These are phyloP conservation scores for Alauda arvensis DNA, from an alignment of 2,797 vertebrate species.

Conservation along the genomic window DNA sequence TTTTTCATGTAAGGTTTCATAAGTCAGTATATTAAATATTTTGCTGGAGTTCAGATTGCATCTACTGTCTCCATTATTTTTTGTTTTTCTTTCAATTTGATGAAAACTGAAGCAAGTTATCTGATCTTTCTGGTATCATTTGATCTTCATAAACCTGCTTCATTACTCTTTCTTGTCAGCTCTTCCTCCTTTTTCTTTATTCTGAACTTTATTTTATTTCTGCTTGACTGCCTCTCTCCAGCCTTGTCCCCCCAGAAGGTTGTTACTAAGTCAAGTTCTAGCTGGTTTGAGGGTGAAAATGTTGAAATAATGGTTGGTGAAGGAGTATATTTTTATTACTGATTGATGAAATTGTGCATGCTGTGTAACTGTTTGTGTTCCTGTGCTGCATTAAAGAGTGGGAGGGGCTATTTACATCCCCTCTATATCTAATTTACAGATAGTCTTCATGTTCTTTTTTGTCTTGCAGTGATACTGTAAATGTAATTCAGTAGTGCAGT, in stretches of 20 bases:
- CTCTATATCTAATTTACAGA: not conserved
- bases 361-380: rapidly evolving
- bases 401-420: not conserved
- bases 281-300: not conserved
- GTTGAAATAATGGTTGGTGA: not conserved
- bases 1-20: conserved; percentile 5
- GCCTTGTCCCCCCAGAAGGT: rapidly evolving
- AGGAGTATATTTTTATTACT: not conserved
- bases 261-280: not conserved
- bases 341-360: not conserved
- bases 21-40: conserved; percentile 32
- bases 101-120: conserved; percentile 25
- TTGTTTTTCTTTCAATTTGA: not conserved
- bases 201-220: not conserved
- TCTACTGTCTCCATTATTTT: not conserved
- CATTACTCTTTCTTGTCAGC: conserved; percentile 14
- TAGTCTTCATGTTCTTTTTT: not conserved
- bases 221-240: not conserved
- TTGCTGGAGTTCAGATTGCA: conserved; percentile 17
- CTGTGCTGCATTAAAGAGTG: not conserved
- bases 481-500: not conserved
- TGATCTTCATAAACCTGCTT: conserved; percentile 15
- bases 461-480: not conserved
- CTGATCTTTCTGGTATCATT: not conserved
- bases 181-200: not conserved